Evolutionary conservation across 2,888 invertebrate species (phyloP), one percentile per base, ranked within the genome.

Genomic region (Stenurella melanura): DNA sequence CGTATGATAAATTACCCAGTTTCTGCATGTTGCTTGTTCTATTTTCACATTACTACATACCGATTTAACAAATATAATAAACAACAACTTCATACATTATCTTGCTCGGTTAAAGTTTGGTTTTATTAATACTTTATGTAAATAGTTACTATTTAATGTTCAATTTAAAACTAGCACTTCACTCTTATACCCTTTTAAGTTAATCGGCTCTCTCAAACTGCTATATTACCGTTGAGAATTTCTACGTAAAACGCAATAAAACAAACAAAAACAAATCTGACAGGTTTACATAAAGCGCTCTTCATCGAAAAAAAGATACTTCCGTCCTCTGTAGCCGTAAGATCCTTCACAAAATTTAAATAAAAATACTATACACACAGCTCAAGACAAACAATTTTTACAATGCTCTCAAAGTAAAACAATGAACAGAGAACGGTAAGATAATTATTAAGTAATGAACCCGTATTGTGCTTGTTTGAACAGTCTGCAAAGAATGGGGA

Each of bases 371-470:
- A 15, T 30, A 30, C 30, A 30, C 15, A n/a, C 67, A 50, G 66
- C 38, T 50, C 10, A 66, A 38, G 21, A 50, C 50, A 54, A 69
- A 69, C 57, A 69, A 30, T 58, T 54, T 69, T 69, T 69, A 56
- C 26, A 17, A 17, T 17, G 57, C 17, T 18, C n/a, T 57, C 69
- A 69, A 69, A 69, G 57, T 15, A 19, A 18, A 26, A 30, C 34
- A 57, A 18, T 15, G 57, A 12, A 12, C 9, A 15, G 19, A 30
- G 57, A 42, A 30, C 17, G 26, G 69, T 11, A 17, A 19, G 10
- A 57, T 57, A 69, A 69, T 57, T 69, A 69, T 69, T 58, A 69
- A 69, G 57, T 58, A 69, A 69, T 30, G 57, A 58, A 34, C 69
- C 69, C 69, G 69, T 69, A 56, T 67, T 26, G 54, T 67, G 30